Base-by-base conservation (phyloP, 1,140 invertebrate genomes). In the Trachymyrmex septentrionalis region DNA sequence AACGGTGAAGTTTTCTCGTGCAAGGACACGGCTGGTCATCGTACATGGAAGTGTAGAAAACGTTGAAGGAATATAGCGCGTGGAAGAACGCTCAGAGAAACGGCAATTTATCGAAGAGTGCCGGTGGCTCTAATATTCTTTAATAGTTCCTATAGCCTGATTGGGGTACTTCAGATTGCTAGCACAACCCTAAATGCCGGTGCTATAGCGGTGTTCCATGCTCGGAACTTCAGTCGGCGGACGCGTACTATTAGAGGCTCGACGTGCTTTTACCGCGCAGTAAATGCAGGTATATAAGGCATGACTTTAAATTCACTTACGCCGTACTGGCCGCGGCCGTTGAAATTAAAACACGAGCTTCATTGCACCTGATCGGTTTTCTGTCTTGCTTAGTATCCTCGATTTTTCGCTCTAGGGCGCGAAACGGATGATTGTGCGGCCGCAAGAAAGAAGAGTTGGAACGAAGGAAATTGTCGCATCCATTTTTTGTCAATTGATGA, bases 271-370 rank as follows among this genome's bases (percentile, higher is more conserved):
- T 87, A 92, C 86, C 88, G 86, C 82, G 85, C 91, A 72, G 88
- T 92, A 92, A 92, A 92, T 92, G 91, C 88, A 88, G 88, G 86
- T 91, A 90, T 90, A 90, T 90, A 88, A 90, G 82, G 82, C 81
- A 88, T 84, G 86, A 88, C 88, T 91, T 92, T 92, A 92, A 92
- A 92, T 92, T 92, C 88, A 92, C 89, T 92, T 92, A 89, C 34
- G 48, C 78, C 80, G 86, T 67, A 71, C 82, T 55, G 66, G 48
- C 77, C 10, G n/a, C 63, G 50, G 38, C 64, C 55, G 71, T 63
- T 50, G n/a, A 82, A 91, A 91, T 92, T 91, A 90, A 92, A 92
- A 92, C 86, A 69, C 89, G 80, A 87, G 87, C 85, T 91, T 92
- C 92, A 91, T 89, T 88, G 86, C 91, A 14, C 66, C 34, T 57